These are phyloP conservation scores for Spodoptera frugiperda DNA, from an alignment of 1,140 invertebrate genomes.

Conservation along the genomic window DNA sequence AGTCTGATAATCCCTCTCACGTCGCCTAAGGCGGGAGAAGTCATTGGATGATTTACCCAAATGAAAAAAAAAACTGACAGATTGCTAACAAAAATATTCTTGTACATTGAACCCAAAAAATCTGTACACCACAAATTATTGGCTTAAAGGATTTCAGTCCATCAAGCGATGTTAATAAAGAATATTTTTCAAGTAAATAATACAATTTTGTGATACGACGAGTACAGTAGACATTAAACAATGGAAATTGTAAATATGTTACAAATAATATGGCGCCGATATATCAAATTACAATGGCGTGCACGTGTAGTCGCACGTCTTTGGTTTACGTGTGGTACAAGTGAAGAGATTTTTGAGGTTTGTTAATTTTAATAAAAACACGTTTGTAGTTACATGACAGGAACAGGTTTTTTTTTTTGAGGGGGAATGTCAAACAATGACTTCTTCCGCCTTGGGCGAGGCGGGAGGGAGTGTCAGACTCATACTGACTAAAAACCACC, in stretches of 20 bases:
- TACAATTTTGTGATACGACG: slow-evolving; percentile 6
- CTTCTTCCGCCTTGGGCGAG: no score
- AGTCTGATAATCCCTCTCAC: no score
- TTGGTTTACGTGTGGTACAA: slow-evolving; percentile 8
- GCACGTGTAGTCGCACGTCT: slow-evolving; percentile 20
- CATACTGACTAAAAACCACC: no score
- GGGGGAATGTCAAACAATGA: no score
- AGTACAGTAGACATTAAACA: slow-evolving; percentile 1
- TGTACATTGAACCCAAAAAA: background rate
- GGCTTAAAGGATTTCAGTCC: background rate
- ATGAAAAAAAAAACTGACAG: no score
- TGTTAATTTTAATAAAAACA: no score
- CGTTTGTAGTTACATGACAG: no score
- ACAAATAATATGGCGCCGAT: slow-evolving; percentile 29
- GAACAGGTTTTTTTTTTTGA: no score
- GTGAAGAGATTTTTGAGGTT: background rate
- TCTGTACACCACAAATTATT: background rate
- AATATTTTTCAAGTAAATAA: background rate
- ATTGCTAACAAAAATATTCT: no score
- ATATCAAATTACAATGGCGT: slow-evolving; percentile 37
- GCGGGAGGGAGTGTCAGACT: no score
- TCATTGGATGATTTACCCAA: no score
- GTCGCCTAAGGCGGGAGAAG: no score
- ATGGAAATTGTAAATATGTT: slow-evolving; percentile 25
- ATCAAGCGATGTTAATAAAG: background rate